Percentiles rank a stretch among this genome's conserved stretches.
Evolutionary conservation across 2,113 vertebrate species (phyloP).

Genomic region (Pyrgilauda ruficollis): DNA sequence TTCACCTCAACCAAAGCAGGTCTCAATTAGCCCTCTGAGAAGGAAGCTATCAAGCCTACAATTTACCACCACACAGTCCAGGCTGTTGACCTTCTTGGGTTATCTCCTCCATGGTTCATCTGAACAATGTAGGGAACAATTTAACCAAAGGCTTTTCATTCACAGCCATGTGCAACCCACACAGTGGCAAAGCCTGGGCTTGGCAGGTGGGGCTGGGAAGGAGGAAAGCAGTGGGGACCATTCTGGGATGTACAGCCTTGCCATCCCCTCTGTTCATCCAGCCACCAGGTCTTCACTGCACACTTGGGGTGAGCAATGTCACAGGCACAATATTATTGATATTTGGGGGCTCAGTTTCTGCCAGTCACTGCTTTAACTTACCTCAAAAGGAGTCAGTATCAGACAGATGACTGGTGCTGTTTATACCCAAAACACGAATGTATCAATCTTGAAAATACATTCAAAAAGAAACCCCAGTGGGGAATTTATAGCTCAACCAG

Average conservation of each 20-base stretch:
- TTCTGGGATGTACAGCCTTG: neutral
- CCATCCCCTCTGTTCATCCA: neutral
- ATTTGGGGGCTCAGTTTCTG: neutral
- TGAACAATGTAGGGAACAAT: neutral
- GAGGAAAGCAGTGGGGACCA: fast-evolving
- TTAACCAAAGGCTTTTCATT: neutral
- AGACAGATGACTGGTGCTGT: neutral
- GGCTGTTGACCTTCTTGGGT: neutral
- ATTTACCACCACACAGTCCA: neutral
- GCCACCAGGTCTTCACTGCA: neutral
- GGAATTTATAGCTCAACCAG: neutral
- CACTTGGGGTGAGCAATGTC: fast-evolving
- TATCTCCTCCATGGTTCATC: neutral
- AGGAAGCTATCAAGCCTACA: neutral
- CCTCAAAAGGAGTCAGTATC: neutral
- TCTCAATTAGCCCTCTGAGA: neutral
- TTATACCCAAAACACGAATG: neutral
- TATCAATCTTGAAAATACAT: neutral
- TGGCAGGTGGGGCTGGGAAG: neutral
- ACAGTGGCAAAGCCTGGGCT: neutral
- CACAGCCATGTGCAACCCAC: neutral
- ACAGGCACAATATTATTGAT: neutral
- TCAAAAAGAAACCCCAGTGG: neutral
- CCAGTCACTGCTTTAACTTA: neutral
- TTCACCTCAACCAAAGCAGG: neutral